Percentiles rank a stretch among this genome's conserved stretches.
Evolutionary conservation across 2,113 vertebrate genomes (phyloP).

Genomic region (Oreocharis arfaki): DNA sequence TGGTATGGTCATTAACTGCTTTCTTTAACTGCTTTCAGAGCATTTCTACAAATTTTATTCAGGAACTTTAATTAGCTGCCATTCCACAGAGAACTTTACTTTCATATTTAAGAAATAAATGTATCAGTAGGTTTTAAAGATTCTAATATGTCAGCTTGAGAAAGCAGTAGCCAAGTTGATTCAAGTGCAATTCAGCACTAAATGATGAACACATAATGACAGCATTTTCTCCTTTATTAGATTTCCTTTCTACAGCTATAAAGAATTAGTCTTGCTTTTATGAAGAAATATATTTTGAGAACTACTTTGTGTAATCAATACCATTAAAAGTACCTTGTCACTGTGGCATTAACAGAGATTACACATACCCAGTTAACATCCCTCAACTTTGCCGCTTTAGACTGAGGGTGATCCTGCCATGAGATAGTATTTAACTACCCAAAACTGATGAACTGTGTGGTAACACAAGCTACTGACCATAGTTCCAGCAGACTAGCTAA

Average conservation of each 20-base stretch:
- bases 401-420: not conserved
- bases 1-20: not conserved
- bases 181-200: not conserved
- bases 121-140: not conserved
- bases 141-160: not conserved
- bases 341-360: not conserved
- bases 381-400: not conserved
- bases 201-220: not conserved
- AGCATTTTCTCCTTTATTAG: not conserved
- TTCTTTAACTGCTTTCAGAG: not conserved
- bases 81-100: not conserved
- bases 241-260: not conserved
- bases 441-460: not conserved
- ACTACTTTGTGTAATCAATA: not conserved
- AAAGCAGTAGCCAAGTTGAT: not conserved
- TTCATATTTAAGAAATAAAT: not conserved
- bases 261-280: not conserved
- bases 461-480: not conserved
- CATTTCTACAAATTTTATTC: not conserved
- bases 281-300: not conserved
- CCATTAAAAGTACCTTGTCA: not conserved
- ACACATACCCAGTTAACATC: not conserved
- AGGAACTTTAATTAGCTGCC: not conserved
- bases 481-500: not conserved
- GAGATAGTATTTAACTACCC: not conserved